These are phyloP conservation scores for Megalopta genalis DNA, from an alignment of 1,140 invertebrate genomes.

Conservation along the genomic window DNA sequence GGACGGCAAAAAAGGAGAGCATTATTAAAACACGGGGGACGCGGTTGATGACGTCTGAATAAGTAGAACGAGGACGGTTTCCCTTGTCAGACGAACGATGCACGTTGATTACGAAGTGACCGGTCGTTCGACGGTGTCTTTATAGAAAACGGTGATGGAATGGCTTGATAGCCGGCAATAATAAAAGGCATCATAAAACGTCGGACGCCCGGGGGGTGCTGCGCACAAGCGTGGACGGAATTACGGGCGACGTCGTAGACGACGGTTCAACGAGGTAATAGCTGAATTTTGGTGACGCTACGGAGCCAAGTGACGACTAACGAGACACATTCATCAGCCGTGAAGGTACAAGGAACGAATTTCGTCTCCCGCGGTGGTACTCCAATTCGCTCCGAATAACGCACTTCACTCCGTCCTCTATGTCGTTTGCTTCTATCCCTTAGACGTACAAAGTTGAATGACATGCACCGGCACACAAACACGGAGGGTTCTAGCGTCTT, in stretches of 20 bases:
- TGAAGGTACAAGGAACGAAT: slow-evolving; percentile 65
- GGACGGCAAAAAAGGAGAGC: too few relatives aligned
- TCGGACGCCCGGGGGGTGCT: not conserved
- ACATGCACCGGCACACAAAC: slow-evolving; percentile 40
- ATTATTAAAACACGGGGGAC: not conserved
- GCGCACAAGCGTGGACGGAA: slow-evolving; percentile 8
- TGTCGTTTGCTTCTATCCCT: slow-evolving; percentile 12
- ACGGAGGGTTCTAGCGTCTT: too few relatives aligned
- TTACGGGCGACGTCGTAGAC: slow-evolving; percentile 32
- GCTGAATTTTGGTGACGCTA: slow-evolving; percentile 64
- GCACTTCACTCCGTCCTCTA: slow-evolving; percentile 43
- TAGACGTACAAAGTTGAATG: slow-evolving; percentile 55
- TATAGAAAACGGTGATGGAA: not conserved
- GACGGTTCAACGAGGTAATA: slow-evolving; percentile 57
- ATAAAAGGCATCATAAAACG: not conserved
- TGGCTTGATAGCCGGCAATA: not conserved
- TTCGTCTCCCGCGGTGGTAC: slow-evolving; percentile 52
- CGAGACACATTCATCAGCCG: slow-evolving; percentile 66
- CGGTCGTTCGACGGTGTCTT: not conserved
- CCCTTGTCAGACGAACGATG: not conserved
- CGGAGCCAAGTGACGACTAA: slow-evolving; percentile 65
- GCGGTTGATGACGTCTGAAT: not conserved
- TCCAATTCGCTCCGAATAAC: slow-evolving; percentile 64
- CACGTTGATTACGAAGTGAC: slow-evolving; percentile 23
- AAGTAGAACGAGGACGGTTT: not conserved